Evolutionary conservation across 2,113 vertebrate species (phyloP).

Genomic region (Clarias macrocephalus): DNA sequence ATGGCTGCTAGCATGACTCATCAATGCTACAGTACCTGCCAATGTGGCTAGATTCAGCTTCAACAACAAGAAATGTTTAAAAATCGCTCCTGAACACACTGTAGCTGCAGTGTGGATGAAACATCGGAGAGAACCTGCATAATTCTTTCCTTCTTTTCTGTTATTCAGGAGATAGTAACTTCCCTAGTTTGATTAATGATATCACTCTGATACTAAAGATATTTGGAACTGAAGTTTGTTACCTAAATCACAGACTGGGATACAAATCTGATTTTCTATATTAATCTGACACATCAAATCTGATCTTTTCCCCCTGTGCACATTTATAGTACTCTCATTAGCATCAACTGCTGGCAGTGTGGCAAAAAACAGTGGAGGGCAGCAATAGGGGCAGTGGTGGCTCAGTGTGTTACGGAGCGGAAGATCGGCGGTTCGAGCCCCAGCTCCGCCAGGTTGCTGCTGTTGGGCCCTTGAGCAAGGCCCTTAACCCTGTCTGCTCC

Average conservation of each 20-base stretch:
- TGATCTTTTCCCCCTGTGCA: neutral
- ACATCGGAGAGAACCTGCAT: slow-evolving; percentile 54
- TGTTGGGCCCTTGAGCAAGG: too few species aligned
- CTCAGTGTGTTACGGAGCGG: too few species aligned
- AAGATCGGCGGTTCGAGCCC: too few species aligned
- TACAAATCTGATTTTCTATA: neutral
- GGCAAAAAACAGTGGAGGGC: neutral
- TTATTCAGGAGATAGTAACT: slow-evolving; percentile 5
- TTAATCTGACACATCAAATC: neutral
- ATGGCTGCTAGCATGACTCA: slow-evolving; percentile 50
- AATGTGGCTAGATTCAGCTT: slow-evolving; percentile 40
- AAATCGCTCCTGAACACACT: slow-evolving; percentile 8
- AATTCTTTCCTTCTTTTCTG: neutral
- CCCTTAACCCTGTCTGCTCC: too few species aligned
- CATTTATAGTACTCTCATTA: neutral
- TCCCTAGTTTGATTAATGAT: neutral
- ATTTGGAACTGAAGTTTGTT: neutral
- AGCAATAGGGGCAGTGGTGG: too few species aligned
- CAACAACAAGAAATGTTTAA: slow-evolving; percentile 57
- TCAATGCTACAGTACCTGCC: slow-evolving; percentile 43
- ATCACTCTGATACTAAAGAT: neutral
- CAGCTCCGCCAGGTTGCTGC: too few species aligned
- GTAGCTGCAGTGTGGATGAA: slow-evolving; percentile 46
- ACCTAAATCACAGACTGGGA: neutral
- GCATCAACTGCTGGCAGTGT: neutral